Evolutionary conservation across 2,888 invertebrate species (phyloP).

Genomic region (Eueremaeus valkanovi): DNA sequence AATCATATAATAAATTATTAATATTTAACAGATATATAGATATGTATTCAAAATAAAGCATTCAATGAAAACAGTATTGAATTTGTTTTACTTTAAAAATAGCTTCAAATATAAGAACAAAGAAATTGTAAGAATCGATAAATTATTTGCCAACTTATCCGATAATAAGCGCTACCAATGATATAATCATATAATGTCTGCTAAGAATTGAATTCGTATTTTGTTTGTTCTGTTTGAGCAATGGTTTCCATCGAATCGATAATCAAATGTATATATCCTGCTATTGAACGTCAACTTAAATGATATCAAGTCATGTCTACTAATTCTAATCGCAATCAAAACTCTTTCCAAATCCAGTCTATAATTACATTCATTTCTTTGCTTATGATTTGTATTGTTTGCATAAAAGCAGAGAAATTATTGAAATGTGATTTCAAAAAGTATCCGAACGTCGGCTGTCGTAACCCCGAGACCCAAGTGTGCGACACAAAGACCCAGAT

Average conservation of each 20-base stretch:
- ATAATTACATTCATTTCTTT: background rate
- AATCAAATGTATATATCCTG: background rate
- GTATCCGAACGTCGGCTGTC: conserved; percentile 13
- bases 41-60: too few species aligned
- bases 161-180: background rate
- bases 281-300: background rate
- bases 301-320: background rate
- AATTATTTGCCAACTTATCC: background rate
- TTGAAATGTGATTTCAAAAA: conserved; percentile 19
- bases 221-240: background rate
- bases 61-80: too few species aligned
- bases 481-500: conserved; percentile 14
- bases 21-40: too few species aligned
- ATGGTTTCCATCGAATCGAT: background rate
- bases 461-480: background rate
- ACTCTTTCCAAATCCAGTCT: background rate
- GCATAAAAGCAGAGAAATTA: background rate
- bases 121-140: background rate
- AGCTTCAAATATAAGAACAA: too few species aligned
- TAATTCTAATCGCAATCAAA: background rate
- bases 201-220: background rate
- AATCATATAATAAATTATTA: too few species aligned
- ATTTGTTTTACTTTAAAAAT: too few species aligned
- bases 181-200: background rate
- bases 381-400: background rate